Conservation (phyloP, 2,888 invertebrate species). For the Campopleginae sp. region DNA sequence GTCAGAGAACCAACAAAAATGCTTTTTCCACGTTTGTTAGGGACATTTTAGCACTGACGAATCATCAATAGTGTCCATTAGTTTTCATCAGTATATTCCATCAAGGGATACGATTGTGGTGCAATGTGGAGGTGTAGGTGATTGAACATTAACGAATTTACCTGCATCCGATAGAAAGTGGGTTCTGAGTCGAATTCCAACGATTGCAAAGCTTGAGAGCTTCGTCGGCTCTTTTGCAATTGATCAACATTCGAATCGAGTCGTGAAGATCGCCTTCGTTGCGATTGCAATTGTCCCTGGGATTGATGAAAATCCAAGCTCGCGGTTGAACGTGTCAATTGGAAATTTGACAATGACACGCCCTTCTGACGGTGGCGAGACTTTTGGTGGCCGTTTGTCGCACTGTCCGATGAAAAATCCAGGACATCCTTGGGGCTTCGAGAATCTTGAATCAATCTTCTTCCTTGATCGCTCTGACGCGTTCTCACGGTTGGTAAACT, state of each 20-base stretch:
- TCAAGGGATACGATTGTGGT: no score
- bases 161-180: constrained; percentile 85
- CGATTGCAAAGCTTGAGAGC: constrained; percentile 84
- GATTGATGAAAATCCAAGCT: constrained; percentile 77
- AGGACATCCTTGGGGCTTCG: constrained; percentile 83
- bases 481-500: constrained; percentile 78
- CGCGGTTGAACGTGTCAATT: constrained; percentile 79
- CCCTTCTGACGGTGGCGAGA: constrained; percentile 75
- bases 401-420: constrained; percentile 85
- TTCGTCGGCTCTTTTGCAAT: constrained; percentile 76
- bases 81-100: no score
- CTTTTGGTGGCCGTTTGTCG: constrained; percentile 86
- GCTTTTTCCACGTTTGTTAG: no score
- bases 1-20: no score
- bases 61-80: no score
- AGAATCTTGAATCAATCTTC: constrained; percentile 75
- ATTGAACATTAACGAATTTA: constrained; percentile 55
- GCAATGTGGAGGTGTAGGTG: no score
- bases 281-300: constrained; percentile 73
- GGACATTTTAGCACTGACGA: no score
- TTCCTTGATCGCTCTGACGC: constrained; percentile 73
- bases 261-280: constrained; percentile 75
- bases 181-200: constrained; percentile 92
- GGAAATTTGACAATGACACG: constrained; percentile 65
- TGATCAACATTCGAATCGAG: constrained; percentile 78